Conservation (phyloP, 1,140 invertebrate genomes). For the Macrobrachium nipponense region DNA sequence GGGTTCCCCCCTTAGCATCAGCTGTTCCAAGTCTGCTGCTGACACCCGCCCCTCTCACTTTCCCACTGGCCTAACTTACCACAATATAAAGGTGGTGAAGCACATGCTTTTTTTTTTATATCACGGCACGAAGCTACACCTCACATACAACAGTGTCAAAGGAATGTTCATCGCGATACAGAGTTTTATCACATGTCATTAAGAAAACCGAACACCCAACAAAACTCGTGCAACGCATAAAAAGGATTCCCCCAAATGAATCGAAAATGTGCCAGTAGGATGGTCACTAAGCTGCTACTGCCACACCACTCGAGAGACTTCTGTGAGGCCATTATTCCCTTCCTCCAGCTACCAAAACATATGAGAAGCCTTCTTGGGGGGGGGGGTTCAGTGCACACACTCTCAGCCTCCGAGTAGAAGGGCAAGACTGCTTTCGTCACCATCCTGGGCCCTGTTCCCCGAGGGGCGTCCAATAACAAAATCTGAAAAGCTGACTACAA, state of each 20-base stretch:
- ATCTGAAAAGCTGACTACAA: slow-evolving; percentile 42
- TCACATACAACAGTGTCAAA: slow-evolving; percentile 52
- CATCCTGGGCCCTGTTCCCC: slow-evolving; percentile 31
- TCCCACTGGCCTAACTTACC: slow-evolving; percentile 49
- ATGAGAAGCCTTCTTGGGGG: neutral
- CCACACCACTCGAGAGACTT: neutral
- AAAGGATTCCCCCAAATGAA: slow-evolving; percentile 58
- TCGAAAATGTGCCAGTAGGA: slow-evolving; percentile 37
- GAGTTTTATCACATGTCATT: slow-evolving; percentile 51
- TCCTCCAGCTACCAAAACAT: slow-evolving; percentile 13
- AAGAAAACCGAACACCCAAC: slow-evolving; percentile 47
- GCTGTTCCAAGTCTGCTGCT: neutral
- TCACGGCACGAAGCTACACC: slow-evolving; percentile 4
- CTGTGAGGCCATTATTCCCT: neutral
- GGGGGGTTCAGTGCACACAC: neutral
- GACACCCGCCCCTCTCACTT: slow-evolving; percentile 35
- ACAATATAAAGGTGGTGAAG: slow-evolving; percentile 42
- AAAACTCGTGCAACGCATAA: slow-evolving; percentile 52
- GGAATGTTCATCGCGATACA: slow-evolving; percentile 57
- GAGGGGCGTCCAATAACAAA: slow-evolving; percentile 33
- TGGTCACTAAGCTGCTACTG: slow-evolving; percentile 29
- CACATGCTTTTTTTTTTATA: neutral
- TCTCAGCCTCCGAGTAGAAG: too few relatives aligned
- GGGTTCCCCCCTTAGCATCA: slow-evolving; percentile 15
- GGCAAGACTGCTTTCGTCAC: slow-evolving; percentile 13